Conservation (phyloP, 2,797 vertebrate genomes). For the Malurus splendens region DNA sequence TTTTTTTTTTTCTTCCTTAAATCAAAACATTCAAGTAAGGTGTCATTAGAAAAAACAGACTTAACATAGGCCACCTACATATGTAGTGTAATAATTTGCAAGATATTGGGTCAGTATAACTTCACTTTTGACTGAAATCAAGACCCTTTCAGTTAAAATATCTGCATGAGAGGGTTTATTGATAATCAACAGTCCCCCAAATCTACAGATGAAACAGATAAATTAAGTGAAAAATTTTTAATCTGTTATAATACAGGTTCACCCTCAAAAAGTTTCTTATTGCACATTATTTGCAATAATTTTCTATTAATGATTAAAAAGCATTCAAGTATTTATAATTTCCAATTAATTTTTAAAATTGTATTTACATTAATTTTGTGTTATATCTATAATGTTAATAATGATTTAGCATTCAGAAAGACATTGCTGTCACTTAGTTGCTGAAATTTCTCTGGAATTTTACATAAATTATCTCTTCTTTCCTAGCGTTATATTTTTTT, state of each 20-base stretch:
- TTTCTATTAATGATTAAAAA: neutral
- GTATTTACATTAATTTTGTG: neutral
- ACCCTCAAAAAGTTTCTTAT: neutral
- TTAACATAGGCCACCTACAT: neutral
- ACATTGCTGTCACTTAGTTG: neutral
- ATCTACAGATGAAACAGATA: neutral
- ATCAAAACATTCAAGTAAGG: neutral
- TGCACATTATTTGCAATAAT: neutral
- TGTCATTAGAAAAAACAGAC: neutral
- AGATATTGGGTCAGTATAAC: neutral
- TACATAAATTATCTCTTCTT: neutral
- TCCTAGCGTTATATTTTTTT: neutral
- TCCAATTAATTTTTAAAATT: neutral
- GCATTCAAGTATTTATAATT: neutral
- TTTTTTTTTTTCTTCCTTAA: neutral
- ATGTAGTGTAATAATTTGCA: neutral
- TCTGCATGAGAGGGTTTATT: neutral
- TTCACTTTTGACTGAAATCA: neutral
- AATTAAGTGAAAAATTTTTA: neutral
- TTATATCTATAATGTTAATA: neutral
- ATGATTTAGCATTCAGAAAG: neutral
- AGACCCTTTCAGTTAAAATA: neutral
- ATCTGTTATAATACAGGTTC: neutral
- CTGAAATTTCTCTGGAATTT: neutral
- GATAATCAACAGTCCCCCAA: neutral